Base-by-base conservation (phyloP, 2,888 invertebrate genomes). In the Prosopocoilus inquinatus region DNA sequence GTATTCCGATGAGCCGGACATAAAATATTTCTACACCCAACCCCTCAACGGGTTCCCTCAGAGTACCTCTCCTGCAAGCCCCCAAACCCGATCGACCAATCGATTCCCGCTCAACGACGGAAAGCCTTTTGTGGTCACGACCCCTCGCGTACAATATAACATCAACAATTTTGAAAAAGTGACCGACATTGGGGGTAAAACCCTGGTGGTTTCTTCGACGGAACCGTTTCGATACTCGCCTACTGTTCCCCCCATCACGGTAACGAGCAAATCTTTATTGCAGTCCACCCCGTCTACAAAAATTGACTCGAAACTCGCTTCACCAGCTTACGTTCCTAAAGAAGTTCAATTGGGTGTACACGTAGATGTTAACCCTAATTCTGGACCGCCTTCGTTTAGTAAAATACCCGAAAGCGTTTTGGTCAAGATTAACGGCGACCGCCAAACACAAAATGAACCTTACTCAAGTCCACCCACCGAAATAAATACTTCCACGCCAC, bases 1-100 rank as follows among this genome's bases (percentile, higher is more conserved):
- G 0, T 77, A 77, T 39, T 70, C 75, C 1, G 75, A 75, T 47
- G 62, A 75, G 15, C 70, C 69, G 57, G 66, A 70, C 20, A 68
- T 71, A 3, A 60, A 64, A 43, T 59, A 59, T 33, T 66, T 62
- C 46, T 61, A 58, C 35, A 65, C 60, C 9, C 67, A 60, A 50
- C 15, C 57, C 28, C 55, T 58, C 53, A 57, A 49, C 32, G 52
- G 56, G 56, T 69, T 70, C 8, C 71, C 75, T 1, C 49, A 53
- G 46, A 57, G 53, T 2, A 53, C 47, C 9, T 47, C 57, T 3
- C 33, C 46, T 12, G 67, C 72, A 9, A 75, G 69, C 16, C 73
- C 75, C 3, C 73, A 74, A 56, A 70, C 72, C 47, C 64, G 71
- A 28, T 71, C 75, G 9, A 74, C 73, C 0, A 71, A 73, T 39